phyloP scores from a whole-genome alignment of 2,888 invertebrate species.

The Leucozona laternaria region DNA sequence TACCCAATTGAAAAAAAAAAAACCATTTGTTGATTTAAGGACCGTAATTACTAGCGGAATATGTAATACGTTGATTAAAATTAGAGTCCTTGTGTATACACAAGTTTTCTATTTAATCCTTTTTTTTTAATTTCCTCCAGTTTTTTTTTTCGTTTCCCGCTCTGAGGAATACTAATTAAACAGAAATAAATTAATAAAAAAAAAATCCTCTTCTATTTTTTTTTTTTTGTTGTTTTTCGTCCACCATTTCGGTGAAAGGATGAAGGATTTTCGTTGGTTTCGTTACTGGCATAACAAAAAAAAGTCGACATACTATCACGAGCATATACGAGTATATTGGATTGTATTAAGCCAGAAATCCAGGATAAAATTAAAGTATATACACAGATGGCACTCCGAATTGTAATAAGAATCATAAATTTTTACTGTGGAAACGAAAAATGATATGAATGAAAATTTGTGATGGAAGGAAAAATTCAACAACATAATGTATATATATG shows the following conservation, averaged over 20 bases:
- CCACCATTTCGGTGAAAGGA: slow-evolving; percentile 20
- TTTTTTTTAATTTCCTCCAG: neutral
- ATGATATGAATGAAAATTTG: slow-evolving; percentile 36
- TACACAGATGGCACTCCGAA: slow-evolving; percentile 64
- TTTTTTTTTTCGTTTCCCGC: neutral
- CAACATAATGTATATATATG: neutral
- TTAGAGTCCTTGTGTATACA: slow-evolving; percentile 28
- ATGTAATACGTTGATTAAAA: slow-evolving; percentile 13
- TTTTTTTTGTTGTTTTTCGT: neutral
- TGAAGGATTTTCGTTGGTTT: slow-evolving; percentile 49
- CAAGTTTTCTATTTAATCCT: neutral
- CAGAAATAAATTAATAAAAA: slow-evolving; percentile 47
- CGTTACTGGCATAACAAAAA: neutral
- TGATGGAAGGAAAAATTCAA: neutral
- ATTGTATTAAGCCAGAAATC: neutral
- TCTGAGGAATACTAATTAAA: slow-evolving; percentile 57
- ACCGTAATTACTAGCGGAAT: slow-evolving; percentile 26
- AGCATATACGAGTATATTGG: neutral
- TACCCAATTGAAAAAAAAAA: neutral
- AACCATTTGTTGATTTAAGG: slow-evolving; percentile 17
- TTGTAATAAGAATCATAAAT: slow-evolving; percentile 68
- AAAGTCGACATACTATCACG: neutral
- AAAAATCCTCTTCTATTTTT: neutral
- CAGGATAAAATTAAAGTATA: slow-evolving; percentile 37
- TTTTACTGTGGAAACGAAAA: slow-evolving; percentile 57